A percentile compares a stretch with the other conserved stretches of the same genome.
Conservation (phyloP, 2,113 vertebrate species). For the Mugil cephalus region DNA sequence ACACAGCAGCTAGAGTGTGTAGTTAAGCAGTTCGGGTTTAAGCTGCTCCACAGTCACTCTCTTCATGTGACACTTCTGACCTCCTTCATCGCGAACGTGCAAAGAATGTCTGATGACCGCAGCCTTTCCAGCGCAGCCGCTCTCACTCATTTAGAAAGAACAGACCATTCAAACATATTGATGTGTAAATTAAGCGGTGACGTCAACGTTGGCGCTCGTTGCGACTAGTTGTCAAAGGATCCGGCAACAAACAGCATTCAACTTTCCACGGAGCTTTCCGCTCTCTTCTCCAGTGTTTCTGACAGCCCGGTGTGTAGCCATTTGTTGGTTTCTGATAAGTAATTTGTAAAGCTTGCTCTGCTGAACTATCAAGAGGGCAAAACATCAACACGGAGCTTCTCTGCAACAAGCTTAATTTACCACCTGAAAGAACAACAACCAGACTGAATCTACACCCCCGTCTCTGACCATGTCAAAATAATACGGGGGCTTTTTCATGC, state of each 20-base stretch:
- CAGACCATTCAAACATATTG: conserved; percentile 43
- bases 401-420: conserved; percentile 19
- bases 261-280: conserved; percentile 1
- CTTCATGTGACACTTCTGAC: neutral
- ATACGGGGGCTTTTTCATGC: neutral
- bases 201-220: conserved; percentile 33
- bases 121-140: neutral
- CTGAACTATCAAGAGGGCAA: conserved; percentile 20
- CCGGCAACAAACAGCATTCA: conserved; percentile 51
- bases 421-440: neutral
- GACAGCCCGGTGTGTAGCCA: neutral
- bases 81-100: neutral
- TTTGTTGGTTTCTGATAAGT: conserved; percentile 15
- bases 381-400: conserved; percentile 14
- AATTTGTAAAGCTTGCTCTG: conserved; percentile 12
- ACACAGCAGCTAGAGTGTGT: neutral
- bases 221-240: conserved; percentile 4
- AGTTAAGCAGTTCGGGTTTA: neutral
- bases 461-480: neutral
- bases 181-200: conserved; percentile 53
- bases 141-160: conserved; percentile 5
- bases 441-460: neutral
- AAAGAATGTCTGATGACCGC: neutral
- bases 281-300: neutral
- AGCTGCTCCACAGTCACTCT: neutral